Base-by-base conservation (phyloP, 2,113 vertebrate species). In the Paralichthys olivaceus region DNA sequence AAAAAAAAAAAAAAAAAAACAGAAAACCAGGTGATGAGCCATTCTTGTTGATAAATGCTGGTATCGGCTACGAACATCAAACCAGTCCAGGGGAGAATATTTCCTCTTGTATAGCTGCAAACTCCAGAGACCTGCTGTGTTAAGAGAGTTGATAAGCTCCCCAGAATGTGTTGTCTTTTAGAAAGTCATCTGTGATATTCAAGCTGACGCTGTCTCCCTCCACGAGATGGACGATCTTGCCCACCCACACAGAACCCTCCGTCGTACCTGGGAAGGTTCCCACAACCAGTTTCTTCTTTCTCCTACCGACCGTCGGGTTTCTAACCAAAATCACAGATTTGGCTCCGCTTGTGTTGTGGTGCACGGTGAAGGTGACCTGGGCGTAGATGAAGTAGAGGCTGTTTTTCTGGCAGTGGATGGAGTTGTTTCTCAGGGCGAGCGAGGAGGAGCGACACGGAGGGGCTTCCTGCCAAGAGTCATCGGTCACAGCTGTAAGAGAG, bases 331-430 rank as follows among this genome's bases (percentile, higher is more conserved):
- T 7, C 69, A 93, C 83, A 0, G 0, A 45, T 4, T 29, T 68
- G 5, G 0, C 0, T 1, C 0, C 0, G 0, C 0, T 4, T 0
- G 0, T 0, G 0, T 3, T 2, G 0, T 0, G 1, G 14, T 19
- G 6, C 0, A 1, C 28, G 51, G 17, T 2, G 45, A 93, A 90
- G 57, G 54, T 74, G 66, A 93, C 90, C 25, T 92, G 90, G 32
- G 86, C 91, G 23, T 91, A 91, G 53, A 90, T 14, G 62, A 89
- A 80, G 87, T 92, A 93, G 32, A 61, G 3, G 45, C 93, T 55
- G 0, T 0, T 2, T 3, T 56, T 4, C 1, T 0, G 7, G 78
- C 79, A 66, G 43, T 7, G 1, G 80, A 94, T 80, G 9, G 74
- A 67, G 72, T 45, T 1, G 0, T 84, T 32, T 0, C 0, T 1